Evolutionary conservation across 2,113 vertebrate species (phyloP).

Genomic region (Solea solea): DNA sequence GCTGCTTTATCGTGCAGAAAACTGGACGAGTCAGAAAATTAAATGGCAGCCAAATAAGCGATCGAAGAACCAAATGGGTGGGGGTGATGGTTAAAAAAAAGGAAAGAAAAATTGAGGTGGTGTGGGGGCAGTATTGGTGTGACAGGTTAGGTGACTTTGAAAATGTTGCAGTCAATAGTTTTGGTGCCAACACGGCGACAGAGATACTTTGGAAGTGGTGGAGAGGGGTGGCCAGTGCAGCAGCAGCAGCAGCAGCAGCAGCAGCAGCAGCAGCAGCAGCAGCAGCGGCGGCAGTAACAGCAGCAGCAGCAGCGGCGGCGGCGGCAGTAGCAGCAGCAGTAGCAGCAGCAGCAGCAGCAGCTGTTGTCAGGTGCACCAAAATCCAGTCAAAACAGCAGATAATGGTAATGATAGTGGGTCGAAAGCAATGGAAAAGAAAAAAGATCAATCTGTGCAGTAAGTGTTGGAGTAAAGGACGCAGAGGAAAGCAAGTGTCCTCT

Average conservation of each 20-base stretch:
- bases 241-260: conserved; percentile 22
- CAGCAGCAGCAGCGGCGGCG: no score
- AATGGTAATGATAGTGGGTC: no score
- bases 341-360: no score
- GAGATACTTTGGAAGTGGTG: conserved; percentile 27
- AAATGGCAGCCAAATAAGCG: conserved; percentile 11
- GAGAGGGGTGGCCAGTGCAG: conserved; percentile 3
- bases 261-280: no score
- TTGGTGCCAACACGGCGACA: conserved; percentile 59
- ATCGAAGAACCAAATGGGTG: neutral
- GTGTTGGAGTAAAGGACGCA: neutral
- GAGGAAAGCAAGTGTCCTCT: neutral
- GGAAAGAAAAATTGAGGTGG: conserved; percentile 6
- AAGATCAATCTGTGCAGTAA: neutral
- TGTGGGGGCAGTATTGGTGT: conserved; percentile 10
- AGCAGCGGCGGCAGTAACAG: no score
- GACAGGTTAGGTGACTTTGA: conserved; percentile 73
- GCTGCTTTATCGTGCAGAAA: conserved; percentile 7
- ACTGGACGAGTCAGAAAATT: neutral
- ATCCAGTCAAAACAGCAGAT: no score
- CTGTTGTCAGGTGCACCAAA: no score
- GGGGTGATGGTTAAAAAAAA: neutral
- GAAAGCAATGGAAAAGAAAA: no score
- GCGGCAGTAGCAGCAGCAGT: no score
- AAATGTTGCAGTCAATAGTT: conserved; percentile 68